Conservation (phyloP, 2,113 vertebrate genomes). For the Opisthocomus hoazin region DNA sequence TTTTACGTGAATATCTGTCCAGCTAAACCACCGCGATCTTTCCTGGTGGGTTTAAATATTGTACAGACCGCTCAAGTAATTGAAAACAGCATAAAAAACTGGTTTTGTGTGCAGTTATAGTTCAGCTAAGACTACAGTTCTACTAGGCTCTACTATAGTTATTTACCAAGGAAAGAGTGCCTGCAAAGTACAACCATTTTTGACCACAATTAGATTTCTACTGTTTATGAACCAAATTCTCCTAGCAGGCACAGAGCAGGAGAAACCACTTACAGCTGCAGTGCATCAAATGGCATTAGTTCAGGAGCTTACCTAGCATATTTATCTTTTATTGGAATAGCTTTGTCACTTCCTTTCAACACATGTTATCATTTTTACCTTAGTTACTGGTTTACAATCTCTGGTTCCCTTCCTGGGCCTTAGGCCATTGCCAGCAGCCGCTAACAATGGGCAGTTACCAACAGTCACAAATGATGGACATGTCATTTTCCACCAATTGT, state of each 20-base stretch:
- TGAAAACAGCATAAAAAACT: neutral
- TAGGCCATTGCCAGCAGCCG: neutral
- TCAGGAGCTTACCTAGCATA: neutral
- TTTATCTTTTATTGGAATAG: neutral
- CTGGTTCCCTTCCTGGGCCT: neutral
- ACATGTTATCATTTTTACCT: neutral
- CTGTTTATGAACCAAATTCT: neutral
- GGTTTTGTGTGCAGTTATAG: neutral
- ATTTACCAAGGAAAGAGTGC: neutral
- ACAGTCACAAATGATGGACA: neutral
- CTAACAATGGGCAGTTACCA: neutral
- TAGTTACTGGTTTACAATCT: neutral
- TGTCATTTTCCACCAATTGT: neutral
- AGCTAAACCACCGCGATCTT: neutral
- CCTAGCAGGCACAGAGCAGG: neutral
- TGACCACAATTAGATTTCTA: neutral
- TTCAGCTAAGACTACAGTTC: neutral
- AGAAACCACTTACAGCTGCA: neutral
- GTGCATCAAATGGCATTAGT: neutral
- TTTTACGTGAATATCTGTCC: neutral
- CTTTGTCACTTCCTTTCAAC: neutral
- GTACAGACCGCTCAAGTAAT: accelerated
- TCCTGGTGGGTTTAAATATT: neutral
- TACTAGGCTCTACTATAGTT: neutral
- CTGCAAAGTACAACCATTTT: neutral